These are phyloP conservation scores for Diplolepis rosae DNA, from an alignment of 2,888 invertebrate species.

Conservation along the genomic window DNA sequence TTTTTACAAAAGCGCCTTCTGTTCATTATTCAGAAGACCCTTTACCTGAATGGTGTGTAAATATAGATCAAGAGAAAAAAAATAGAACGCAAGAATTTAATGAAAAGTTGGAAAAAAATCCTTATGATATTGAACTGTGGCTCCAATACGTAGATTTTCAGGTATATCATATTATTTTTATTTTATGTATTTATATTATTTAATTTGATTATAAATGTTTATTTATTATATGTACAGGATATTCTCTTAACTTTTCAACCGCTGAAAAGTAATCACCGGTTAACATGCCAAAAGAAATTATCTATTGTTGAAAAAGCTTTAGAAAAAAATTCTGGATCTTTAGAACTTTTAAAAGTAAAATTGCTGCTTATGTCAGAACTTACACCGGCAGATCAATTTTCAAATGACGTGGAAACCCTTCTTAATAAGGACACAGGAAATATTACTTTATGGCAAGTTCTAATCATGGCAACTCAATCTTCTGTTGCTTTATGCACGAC, in stretches of 20 bases:
- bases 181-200: background rate
- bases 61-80: slow-evolving; percentile 75
- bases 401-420: slow-evolving; percentile 73
- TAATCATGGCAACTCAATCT: slow-evolving; percentile 75
- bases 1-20: slow-evolving; percentile 51
- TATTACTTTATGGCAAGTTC: slow-evolving; percentile 75
- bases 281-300: slow-evolving; percentile 76
- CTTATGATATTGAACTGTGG: slow-evolving; percentile 77
- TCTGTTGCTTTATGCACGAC: slow-evolving; percentile 80
- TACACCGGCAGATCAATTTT: slow-evolving; percentile 78
- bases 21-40: slow-evolving; percentile 41
- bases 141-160: slow-evolving; percentile 78
- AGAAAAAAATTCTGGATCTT: slow-evolving; percentile 76
- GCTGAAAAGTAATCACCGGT: slow-evolving; percentile 50
- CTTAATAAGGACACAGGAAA: slow-evolving; percentile 75
- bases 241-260: slow-evolving; percentile 51
- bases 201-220: background rate
- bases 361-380: slow-evolving; percentile 74
- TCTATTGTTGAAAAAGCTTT: slow-evolving; percentile 79
- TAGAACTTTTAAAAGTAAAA: slow-evolving; percentile 75
- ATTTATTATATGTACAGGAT: slow-evolving; percentile 44
- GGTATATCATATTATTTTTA: slow-evolving; percentile 56
- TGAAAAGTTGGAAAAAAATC: slow-evolving; percentile 74
- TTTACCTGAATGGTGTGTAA: slow-evolving; percentile 45
- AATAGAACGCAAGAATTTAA: slow-evolving; percentile 76